Conservation (phyloP, 2,113 vertebrate species). For the Dolichallabes microphthalmus region DNA sequence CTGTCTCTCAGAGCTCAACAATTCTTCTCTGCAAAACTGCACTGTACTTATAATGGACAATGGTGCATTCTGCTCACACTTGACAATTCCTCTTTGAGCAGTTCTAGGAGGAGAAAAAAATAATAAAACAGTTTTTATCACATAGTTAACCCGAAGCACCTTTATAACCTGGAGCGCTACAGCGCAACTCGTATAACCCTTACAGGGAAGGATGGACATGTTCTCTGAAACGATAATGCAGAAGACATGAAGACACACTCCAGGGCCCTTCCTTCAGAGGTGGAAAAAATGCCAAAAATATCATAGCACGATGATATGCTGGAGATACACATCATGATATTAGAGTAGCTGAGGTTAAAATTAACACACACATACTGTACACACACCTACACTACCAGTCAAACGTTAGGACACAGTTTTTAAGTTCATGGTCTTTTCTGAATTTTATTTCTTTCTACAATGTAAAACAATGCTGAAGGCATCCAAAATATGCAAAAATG, state of each 20-base stretch:
- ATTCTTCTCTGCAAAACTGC: neutral
- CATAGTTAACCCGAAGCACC: conserved; percentile 57
- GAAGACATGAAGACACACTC: conserved; percentile 14
- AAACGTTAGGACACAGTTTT: no score
- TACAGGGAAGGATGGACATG: conserved; percentile 65
- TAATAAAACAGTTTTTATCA: conserved; percentile 27
- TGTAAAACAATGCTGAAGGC: no score
- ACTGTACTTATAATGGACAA: neutral
- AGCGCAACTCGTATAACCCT: conserved; percentile 48
- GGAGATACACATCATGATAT: neutral
- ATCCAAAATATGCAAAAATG: no score
- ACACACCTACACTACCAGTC: no score
- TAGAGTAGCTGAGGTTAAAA: neutral
- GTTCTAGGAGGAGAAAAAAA: neutral
- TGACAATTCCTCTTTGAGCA: neutral
- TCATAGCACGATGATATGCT: neutral
- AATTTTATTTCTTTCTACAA: no score
- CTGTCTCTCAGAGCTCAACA: neutral
- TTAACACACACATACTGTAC: neutral
- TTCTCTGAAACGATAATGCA: conserved; percentile 60
- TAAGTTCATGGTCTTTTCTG: no score
- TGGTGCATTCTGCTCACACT: conserved; percentile 5
- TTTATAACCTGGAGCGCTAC: conserved; percentile 7
- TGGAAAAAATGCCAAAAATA: neutral
- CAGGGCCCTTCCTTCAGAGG: neutral